Evolutionary conservation across 2,113 vertebrate species (phyloP), one percentile per base, ranked within the genome.

Genomic region (Embiotoca jacksoni): DNA sequence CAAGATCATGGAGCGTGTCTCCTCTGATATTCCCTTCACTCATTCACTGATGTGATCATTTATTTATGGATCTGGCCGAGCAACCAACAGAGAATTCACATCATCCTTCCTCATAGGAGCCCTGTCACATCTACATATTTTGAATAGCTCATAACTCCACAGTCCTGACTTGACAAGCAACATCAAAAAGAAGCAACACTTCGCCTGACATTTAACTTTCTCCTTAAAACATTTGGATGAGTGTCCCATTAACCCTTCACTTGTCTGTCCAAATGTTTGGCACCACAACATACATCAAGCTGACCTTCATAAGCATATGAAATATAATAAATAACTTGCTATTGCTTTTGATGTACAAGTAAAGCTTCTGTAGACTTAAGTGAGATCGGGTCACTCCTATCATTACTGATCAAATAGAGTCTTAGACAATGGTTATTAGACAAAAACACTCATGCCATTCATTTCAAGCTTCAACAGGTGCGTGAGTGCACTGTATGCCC

Each of bases 101-200:
- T 91, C 90, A 85, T 79, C 68, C 54, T 61, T 67, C 78, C 93
- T 91, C 91, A 9, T 7, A 91, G 92, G 75, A 87, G 58, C 16
- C 75, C 90, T 94, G 92, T 95, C 93, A 94, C 88, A 93, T 94
- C 93, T 92, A 85, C 90, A 94, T 93, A 92, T 92, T 92, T 92
- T 93, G 92, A 94, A 93, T 90, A 86, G 83, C 88, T 87, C 90
- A 88, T 90, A 94, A 93, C 86, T 91, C 92, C 93, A 78, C 58
- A 61, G 75, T 83, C 88, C 91, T 69, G 86, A 73, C 75, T 81
- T 89, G 89, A 91, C 91, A 72, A 64, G 73, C 84, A 78, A 85
- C 81, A 87, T 92, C 85, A 89, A 82, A 85, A 82, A 82, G 84
- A 91, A 81, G 85, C 76, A 82, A 73, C 70, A 66, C 73, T 89